phyloP scores from a whole-genome alignment of 2,797 vertebrate species.

The Pangasius mekongensis region DNA sequence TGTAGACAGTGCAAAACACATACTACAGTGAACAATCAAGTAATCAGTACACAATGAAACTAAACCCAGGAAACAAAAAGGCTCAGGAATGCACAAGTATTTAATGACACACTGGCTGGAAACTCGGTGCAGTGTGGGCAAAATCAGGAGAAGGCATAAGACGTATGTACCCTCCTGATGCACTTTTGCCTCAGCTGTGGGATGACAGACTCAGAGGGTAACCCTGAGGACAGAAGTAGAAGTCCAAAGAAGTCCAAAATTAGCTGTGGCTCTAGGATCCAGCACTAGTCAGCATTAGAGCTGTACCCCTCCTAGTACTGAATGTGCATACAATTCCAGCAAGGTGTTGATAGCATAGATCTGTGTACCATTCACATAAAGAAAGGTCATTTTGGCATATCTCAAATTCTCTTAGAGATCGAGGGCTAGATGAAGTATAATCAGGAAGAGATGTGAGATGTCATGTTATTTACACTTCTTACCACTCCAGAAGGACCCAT shows the following conservation, averaged over 20 bases:
- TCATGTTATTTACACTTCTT: background rate
- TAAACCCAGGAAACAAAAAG: background rate
- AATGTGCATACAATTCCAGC: background rate
- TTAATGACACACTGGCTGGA: background rate
- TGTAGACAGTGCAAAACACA: background rate
- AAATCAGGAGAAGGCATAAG: background rate
- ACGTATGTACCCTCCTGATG: background rate
- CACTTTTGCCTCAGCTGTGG: background rate
- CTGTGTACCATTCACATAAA: background rate
- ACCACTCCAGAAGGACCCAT: background rate
- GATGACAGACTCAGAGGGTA: background rate
- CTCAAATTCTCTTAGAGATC: background rate
- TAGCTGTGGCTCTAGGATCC: background rate
- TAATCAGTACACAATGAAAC: background rate
- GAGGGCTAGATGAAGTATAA: background rate
- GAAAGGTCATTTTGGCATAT: background rate
- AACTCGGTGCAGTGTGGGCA: background rate
- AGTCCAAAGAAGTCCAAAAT: background rate
- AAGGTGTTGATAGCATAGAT: background rate
- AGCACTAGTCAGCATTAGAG: background rate
- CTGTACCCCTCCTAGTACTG: background rate
- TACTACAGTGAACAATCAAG: background rate
- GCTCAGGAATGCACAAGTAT: background rate
- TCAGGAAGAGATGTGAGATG: background rate
- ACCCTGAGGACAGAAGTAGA: background rate